These are phyloP conservation scores for Donacobius atricapilla DNA, from an alignment of 2,113 vertebrate genomes.

Conservation along the genomic window DNA sequence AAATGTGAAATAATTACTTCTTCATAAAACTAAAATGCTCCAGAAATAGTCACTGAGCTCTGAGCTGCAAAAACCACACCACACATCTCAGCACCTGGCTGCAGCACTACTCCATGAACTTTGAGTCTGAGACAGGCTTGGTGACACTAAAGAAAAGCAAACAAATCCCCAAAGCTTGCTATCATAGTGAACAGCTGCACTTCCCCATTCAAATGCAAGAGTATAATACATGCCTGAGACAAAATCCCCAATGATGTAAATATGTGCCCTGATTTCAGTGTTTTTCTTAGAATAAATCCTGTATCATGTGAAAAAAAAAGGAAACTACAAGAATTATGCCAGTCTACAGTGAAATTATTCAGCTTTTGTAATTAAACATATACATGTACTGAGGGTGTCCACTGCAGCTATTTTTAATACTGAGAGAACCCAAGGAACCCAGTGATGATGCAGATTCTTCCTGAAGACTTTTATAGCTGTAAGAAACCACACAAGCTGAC, in stretches of 20 bases:
- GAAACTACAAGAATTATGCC: neutral
- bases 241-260: neutral
- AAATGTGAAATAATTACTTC: neutral
- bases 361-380: neutral
- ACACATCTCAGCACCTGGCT: neutral
- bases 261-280: neutral
- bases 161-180: neutral
- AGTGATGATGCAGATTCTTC: neutral
- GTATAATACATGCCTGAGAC: neutral
- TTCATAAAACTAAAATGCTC: neutral
- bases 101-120: neutral
- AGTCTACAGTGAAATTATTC: neutral
- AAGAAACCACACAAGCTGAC: neutral
- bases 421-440: neutral
- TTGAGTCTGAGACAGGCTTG: neutral
- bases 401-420: neutral
- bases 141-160: neutral
- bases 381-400: neutral
- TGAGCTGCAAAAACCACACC: neutral
- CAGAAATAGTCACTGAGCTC: neutral
- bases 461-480: neutral
- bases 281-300: neutral
- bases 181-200: neutral
- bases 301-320: neutral
- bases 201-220: neutral